Conservation (phyloP, 2,113 vertebrate species). For the Epinephelus lanceolatus region DNA sequence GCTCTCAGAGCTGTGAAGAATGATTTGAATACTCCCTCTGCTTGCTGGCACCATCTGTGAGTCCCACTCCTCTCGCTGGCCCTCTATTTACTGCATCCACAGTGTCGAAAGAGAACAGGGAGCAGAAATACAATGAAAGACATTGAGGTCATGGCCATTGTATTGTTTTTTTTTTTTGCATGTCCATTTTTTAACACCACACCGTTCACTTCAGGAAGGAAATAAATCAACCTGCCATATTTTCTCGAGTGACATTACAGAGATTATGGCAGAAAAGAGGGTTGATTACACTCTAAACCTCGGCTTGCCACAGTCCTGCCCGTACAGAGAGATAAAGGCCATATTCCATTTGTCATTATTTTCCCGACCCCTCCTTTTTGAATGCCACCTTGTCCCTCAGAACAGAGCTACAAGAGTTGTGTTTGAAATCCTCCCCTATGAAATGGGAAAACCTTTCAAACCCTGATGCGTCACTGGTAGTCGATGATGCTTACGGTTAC, state of each 20-base stretch:
- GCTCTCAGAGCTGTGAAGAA: constrained; percentile 66
- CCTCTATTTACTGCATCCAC: constrained; percentile 57
- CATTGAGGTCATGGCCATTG: constrained; percentile 2
- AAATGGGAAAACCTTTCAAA: too few relatives aligned
- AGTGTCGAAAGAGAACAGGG: constrained; percentile 8
- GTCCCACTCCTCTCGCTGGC: constrained; percentile 58
- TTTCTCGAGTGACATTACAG: background rate
- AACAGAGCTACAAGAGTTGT: too few relatives aligned
- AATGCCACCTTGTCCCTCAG: too few relatives aligned
- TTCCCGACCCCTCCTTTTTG: too few relatives aligned
- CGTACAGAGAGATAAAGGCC: background rate
- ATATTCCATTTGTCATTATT: too few relatives aligned
- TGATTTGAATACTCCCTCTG: constrained; percentile 73
- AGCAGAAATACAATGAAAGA: constrained; percentile 33
- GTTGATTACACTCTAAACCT: background rate
- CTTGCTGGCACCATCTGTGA: constrained; percentile 72
- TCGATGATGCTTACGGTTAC: too few relatives aligned
- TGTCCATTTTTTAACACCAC: constrained; percentile 6
- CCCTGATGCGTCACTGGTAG: too few relatives aligned
- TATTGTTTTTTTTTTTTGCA: background rate
- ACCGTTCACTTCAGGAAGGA: background rate
- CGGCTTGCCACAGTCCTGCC: background rate
- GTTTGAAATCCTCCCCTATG: too few relatives aligned
- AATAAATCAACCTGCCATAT: background rate
- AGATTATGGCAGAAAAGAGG: background rate